phyloP scores from a whole-genome alignment of 2,797 vertebrate species.

The Delichon dasypus region DNA sequence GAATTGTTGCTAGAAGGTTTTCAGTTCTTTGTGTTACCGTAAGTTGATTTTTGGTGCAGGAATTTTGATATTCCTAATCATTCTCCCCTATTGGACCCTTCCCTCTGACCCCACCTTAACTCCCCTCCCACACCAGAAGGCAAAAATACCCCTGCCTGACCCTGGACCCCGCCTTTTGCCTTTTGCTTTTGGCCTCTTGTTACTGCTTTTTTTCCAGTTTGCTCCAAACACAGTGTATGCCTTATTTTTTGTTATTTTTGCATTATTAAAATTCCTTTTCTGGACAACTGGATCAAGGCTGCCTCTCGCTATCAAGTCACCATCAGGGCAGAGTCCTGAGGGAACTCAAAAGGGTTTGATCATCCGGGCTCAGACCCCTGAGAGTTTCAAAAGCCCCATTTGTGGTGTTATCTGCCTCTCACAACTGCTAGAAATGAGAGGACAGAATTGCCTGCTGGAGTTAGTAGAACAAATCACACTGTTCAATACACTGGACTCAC shows the following conservation, averaged over 20 bases:
- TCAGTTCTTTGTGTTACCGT: not conserved
- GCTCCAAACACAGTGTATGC: not conserved
- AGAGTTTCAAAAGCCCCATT: not conserved
- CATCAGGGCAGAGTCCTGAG: not conserved
- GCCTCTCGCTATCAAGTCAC: not conserved
- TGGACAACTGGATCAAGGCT: not conserved
- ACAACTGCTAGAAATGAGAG: rapidly evolving
- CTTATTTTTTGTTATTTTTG: not conserved
- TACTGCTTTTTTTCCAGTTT: not conserved
- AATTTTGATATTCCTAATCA: not conserved
- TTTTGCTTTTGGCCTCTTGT: not conserved
- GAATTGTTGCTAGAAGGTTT: not conserved
- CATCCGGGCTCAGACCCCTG: too few species aligned
- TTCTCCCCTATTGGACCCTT: not conserved
- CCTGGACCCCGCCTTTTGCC: too few species aligned
- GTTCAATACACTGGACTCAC: rapidly evolving
- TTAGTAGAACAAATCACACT: rapidly evolving
- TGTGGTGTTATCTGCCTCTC: not conserved
- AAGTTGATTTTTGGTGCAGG: not conserved
- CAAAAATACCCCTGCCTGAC: not conserved
- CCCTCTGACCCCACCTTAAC: not conserved
- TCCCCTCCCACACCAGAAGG: not conserved
- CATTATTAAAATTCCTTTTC: not conserved
- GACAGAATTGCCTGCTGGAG: too few species aligned
- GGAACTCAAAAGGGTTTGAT: not conserved